Conservation (phyloP, 2,888 invertebrate genomes). For the Timandra comae region DNA sequence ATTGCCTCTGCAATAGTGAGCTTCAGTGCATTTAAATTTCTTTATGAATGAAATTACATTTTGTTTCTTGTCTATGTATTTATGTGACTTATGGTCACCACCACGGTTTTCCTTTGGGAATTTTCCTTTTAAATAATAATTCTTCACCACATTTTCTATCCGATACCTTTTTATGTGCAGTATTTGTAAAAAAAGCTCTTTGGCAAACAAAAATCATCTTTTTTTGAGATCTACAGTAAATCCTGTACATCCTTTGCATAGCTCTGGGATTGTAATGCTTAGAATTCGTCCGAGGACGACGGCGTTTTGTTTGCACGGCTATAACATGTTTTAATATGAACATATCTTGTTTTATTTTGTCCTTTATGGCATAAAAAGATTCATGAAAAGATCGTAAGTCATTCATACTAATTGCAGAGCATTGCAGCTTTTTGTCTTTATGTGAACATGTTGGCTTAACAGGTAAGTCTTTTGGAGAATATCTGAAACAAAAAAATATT, state of each 20-base stretch:
- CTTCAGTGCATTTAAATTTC: slow-evolving; percentile 6
- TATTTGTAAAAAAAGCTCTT: slow-evolving; percentile 3
- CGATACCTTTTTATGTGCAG: slow-evolving; percentile 4
- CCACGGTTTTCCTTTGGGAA: slow-evolving; percentile 6
- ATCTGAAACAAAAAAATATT: slow-evolving; percentile 3
- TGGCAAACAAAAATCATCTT: slow-evolving; percentile 6
- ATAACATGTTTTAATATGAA: slow-evolving; percentile 11
- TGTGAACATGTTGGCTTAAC: slow-evolving; percentile 8
- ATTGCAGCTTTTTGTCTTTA: slow-evolving; percentile 10
- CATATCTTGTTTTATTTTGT: slow-evolving; percentile 9
- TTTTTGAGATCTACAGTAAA: slow-evolving; percentile 3
- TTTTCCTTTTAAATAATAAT: slow-evolving; percentile 4
- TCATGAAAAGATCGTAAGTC: slow-evolving; percentile 8
- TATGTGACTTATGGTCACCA: slow-evolving; percentile 8
- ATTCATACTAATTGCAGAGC: slow-evolving; percentile 6
- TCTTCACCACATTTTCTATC: slow-evolving; percentile 3
- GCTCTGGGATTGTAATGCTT: background rate
- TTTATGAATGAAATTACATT: slow-evolving; percentile 4
- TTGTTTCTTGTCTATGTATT: slow-evolving; percentile 1
- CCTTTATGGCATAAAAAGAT: slow-evolving; percentile 8
- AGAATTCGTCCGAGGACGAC: slow-evolving; percentile 3
- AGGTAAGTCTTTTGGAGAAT: slow-evolving; percentile 4
- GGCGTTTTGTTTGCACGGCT: slow-evolving; percentile 1
- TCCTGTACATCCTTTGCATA: slow-evolving; percentile 3
- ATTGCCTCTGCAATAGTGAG: slow-evolving; percentile 10